Evolutionary conservation across 2,113 vertebrate species (phyloP), one percentile per base, ranked within the genome.

Genomic region (Centropus bengalensis): DNA sequence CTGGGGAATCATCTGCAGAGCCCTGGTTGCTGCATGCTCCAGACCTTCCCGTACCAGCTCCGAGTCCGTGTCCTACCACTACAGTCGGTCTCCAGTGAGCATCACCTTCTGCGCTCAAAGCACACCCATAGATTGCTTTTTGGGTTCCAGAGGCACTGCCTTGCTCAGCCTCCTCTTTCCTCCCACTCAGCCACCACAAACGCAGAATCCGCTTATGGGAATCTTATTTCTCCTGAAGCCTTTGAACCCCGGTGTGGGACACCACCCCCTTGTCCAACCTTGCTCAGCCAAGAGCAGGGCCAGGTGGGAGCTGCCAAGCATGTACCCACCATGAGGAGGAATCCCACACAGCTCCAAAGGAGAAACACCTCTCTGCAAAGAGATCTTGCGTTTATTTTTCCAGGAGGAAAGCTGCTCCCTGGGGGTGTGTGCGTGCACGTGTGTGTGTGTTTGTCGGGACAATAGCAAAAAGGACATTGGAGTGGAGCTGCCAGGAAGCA

Each of bases 401-500:
- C 71, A 89, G 74, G 40, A 84, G 69, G 68, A 67, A 91, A 84
- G 69, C 80, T 3, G 58, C 82, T 82, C 33, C 27, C 38, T 5
- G 44, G 26, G 89, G 74, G 62, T 52, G 82, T 80, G 87, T 91
- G 82, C 15, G 19, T 91, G 86, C 30, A 0, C 62, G 75, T 32
- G 28, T 69, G 78, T 36, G 11, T 78, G 69, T 42, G 73, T 79
- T 79, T 69, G 93, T 71, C 58, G 22, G 89, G 82, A 96, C 92
- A 96, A 95, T 83, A 84, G 93, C 91, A 80, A 82, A 94, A 93
- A 93, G 69, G 86, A 84, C 63, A 75, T 38, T 4, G 82, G 40
- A 86, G 80, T 1, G 1, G 58, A 60, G 77, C 92, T 94, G 95
- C 82, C 95, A 95, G 95, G 93, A 97, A 97, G 92, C 92, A 83